Evolutionary conservation across 2,888 invertebrate species (phyloP).

Genomic region (Melikaiella ostensackeni): DNA sequence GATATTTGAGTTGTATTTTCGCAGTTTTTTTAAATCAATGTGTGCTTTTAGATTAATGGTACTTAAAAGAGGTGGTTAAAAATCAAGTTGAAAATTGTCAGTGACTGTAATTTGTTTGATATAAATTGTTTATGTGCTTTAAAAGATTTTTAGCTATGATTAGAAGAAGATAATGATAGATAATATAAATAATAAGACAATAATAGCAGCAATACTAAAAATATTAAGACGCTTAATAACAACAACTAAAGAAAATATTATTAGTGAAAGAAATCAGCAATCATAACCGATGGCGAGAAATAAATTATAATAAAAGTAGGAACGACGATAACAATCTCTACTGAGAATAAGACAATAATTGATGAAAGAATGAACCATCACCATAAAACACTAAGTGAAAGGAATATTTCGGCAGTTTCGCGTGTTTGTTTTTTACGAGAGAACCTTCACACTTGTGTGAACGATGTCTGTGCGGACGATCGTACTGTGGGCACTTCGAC

Average conservation of each 20-base stretch:
- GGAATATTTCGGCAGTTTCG: conserved; percentile 22
- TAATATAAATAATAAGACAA: neutral
- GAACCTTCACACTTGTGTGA: conserved; percentile 37
- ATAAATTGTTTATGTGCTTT: too few relatives aligned
- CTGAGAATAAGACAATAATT: neutral
- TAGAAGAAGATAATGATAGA: too few relatives aligned
- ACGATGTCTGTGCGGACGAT: conserved; percentile 45
- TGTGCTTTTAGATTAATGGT: neutral
- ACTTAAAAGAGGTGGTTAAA: too few relatives aligned
- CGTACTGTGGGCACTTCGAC: conserved; percentile 61
- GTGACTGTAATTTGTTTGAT: too few relatives aligned
- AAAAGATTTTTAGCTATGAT: too few relatives aligned
- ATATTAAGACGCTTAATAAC: too few relatives aligned
- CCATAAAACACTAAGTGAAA: conserved; percentile 25
- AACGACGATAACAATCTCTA: neutral
- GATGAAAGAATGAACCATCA: conserved; percentile 22
- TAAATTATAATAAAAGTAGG: neutral
- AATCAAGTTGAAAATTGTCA: too few relatives aligned
- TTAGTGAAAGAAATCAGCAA: neutral
- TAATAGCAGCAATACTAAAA: neutral
- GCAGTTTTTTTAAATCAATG: neutral
- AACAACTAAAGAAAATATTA: too few relatives aligned
- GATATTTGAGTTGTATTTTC: neutral
- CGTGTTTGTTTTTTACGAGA: conserved; percentile 32
- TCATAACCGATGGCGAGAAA: neutral